Percentiles rank a stretch among this genome's conserved stretches.
These are phyloP conservation scores for Lepus timidus DNA, from an alignment of 2,113 vertebrate species.

Conservation along the genomic window DNA sequence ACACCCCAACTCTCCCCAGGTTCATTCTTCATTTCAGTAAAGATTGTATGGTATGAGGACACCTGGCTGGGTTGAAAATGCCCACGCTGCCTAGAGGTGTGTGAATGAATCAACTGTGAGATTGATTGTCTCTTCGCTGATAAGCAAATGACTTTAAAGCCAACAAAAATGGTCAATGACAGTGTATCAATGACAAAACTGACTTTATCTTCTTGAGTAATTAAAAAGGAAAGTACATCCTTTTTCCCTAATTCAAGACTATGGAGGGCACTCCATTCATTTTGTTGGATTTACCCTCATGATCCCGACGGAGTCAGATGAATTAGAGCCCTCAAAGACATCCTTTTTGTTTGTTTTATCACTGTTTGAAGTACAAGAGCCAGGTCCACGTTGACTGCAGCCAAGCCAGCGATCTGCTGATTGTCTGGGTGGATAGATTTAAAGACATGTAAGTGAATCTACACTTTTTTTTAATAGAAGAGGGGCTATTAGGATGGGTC, in stretches of 20 bases:
- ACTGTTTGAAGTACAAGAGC: background rate
- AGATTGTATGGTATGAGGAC: background rate
- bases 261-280: background rate
- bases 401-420: background rate
- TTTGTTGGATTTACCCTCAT: background rate
- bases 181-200: background rate
- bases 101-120: background rate
- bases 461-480: background rate
- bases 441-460: background rate
- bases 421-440: background rate
- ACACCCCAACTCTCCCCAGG: background rate
- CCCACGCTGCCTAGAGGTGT: background rate
- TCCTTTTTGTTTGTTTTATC: background rate
- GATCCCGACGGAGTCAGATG: background rate
- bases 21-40: background rate
- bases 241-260: too few species aligned
- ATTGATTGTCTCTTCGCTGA: rapidly evolving
- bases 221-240: background rate
- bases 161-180: background rate
- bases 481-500: background rate
- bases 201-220: background rate
- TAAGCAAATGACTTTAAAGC: background rate
- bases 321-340: background rate
- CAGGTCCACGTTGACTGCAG: background rate
- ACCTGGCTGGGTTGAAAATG: background rate